Base-by-base conservation (phyloP, 2,797 vertebrate genomes). In the Aldrovandia affinis region DNA sequence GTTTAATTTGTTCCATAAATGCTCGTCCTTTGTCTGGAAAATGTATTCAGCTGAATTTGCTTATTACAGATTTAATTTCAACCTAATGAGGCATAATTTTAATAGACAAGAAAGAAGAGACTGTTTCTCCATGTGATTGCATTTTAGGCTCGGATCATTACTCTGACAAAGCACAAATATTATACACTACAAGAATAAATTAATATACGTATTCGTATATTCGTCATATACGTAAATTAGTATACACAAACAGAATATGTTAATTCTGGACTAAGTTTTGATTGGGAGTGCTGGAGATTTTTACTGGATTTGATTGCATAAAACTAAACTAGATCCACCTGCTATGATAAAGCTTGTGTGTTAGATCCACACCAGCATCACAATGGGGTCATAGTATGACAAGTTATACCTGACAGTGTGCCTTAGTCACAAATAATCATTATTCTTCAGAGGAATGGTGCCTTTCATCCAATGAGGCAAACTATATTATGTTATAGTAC, bases 61-160 rank as follows among this genome's bases (percentile, higher is more conserved):
- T 75, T 75, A 42, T 44, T 42, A 75, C 20, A 44, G 70, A 39
- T 22, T 75, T 75, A n/a, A 75, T 75, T 42, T 75, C 70, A 75
- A 75, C 39, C 20, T 75, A 75, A 75, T 75, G 70, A 75, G 22
- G 70, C 70, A 75, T 42, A 8, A 75, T 75, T 75, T 47, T 75
- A 75, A 12, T 39, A 75, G 39, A 44, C 36, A 44, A 42, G 39
- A 10, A 75, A 42, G 42, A 70, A 20, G 65, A 70, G 15, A 70
- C 12, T 20, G 1, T 44, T 75, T 42, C 70, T 75, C 39, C 42
- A n/a, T 25, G 20, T 75, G 70, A 75, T 20, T 75, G 70, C 68
- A 73, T 42, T 73, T 44, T n/a, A 47, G 36, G 14, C 42, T 44
- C 25, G 39, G 70, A 75, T 44, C 70, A 75, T 75, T 75, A 75